Base-by-base conservation (phyloP, 2,888 invertebrate species). In the Yponomeuta sedellus region DNA sequence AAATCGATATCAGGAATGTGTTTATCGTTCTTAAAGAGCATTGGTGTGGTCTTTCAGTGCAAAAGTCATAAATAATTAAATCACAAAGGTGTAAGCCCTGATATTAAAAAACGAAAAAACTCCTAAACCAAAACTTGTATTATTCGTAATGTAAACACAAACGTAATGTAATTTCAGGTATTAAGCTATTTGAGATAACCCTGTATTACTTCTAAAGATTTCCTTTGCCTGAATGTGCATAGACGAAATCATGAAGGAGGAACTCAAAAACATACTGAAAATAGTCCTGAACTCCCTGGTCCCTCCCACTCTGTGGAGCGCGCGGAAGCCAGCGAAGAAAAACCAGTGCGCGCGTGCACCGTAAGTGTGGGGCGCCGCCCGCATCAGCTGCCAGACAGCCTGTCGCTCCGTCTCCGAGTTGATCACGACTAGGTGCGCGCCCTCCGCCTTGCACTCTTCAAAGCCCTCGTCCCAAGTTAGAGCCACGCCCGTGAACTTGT, bases 391-490 rank as follows among this genome's bases (percentile, higher is more conserved):
- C 44, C 72, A 69, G 0, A 87, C 71, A 0, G 72, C 73, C 0
- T 73, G 71, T 4, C 73, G 74, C 69, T 88, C 88, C 84, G 25
- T 66, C 10, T 59, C 65, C n/a, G 68, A 67, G 59, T 67, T 67
- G 6, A 69, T 57, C 22, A 72, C 75, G 11, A 81, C 75, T 5
- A 88, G 73, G 61, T 87, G 85, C 0, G 82, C 77, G 0, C 79
- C 79, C 59, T 85, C 78, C 0, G 78, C 76, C 1, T 71, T 73
- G 68, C 88, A 88, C 61, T 83, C 82, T 0, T 75, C 75, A 58
- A 79, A 83, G 0, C 86, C 86, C 66, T 83, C 74, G 66, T 83
- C 79, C 88, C 88, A 88, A 0, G 81, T 74, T 52, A 69, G 76
- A 0, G 79, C 69, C 0, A 71, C 16, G 0, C 22, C 56, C 0